phyloP scores from a whole-genome alignment of 2,113 vertebrate genomes.

The Pipa parva region DNA sequence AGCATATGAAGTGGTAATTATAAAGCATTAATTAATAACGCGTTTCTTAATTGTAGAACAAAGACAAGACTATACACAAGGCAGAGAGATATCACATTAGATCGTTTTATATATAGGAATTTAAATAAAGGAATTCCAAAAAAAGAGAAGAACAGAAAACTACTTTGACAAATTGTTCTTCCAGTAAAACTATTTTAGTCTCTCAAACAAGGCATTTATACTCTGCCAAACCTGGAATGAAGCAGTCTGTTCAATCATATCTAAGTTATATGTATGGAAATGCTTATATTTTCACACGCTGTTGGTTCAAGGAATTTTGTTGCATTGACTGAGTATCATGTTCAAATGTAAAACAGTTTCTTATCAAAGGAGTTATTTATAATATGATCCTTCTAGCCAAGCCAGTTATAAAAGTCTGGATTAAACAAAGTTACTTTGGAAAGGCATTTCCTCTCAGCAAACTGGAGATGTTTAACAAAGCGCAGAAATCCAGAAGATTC shows the following conservation, averaged over 20 bases:
- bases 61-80: too few relatives aligned
- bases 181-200: neutral
- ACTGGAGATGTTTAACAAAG: neutral
- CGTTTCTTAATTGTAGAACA: too few relatives aligned
- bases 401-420: neutral
- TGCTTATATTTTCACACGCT: slow-evolving; percentile 3
- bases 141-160: too few relatives aligned
- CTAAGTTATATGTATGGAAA: slow-evolving; percentile 5
- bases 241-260: neutral
- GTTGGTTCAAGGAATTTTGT: slow-evolving; percentile 3
- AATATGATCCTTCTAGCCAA: neutral
- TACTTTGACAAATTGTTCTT: neutral
- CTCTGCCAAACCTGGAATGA: neutral
- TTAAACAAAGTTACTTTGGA: neutral
- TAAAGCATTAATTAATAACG: too few relatives aligned
- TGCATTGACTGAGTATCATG: neutral
- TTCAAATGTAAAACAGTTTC: slow-evolving; percentile 2
- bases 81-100: too few relatives aligned
- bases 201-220: neutral
- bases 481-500: neutral
- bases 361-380: neutral
- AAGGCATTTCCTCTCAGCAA: neutral
- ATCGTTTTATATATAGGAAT: too few relatives aligned
- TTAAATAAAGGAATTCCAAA: too few relatives aligned
- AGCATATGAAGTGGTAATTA: too few relatives aligned